Evolutionary conservation across 2,113 vertebrate species (phyloP).

Genomic region (Ameiurus melas): DNA sequence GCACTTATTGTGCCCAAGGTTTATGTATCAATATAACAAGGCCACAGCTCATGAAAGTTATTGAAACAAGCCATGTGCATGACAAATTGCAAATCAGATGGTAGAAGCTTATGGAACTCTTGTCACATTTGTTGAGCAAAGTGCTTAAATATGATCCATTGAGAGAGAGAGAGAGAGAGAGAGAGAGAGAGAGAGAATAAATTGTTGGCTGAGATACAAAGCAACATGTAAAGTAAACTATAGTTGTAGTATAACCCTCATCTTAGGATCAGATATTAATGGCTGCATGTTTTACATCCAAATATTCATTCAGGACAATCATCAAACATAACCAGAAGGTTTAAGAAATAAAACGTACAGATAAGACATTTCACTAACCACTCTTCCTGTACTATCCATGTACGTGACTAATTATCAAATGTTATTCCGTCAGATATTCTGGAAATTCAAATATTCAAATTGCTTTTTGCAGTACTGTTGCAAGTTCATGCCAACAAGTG

Average conservation of each 20-base stretch:
- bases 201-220: background rate
- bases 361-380: background rate
- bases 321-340: background rate
- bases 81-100: constrained; percentile 47
- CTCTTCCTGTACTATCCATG: background rate
- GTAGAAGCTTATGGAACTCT: constrained; percentile 50
- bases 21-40: constrained; percentile 39
- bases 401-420: background rate
- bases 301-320: constrained; percentile 18
- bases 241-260: background rate
- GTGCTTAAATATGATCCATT: constrained; percentile 24
- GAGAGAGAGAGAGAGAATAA: background rate
- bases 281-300: constrained; percentile 41
- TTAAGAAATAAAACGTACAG: background rate
- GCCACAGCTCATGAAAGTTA: constrained; percentile 25
- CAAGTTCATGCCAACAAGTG: background rate
- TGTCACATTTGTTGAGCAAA: constrained; percentile 39
- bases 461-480: background rate
- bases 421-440: background rate
- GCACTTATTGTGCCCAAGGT: constrained; percentile 54
- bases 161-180: background rate
- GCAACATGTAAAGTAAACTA: background rate
- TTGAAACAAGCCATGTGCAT: constrained; percentile 36
- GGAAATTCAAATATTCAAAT: background rate
- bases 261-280: constrained; percentile 59